phyloP scores from a whole-genome alignment of 2,113 vertebrate species.

The Egretta garzetta region DNA sequence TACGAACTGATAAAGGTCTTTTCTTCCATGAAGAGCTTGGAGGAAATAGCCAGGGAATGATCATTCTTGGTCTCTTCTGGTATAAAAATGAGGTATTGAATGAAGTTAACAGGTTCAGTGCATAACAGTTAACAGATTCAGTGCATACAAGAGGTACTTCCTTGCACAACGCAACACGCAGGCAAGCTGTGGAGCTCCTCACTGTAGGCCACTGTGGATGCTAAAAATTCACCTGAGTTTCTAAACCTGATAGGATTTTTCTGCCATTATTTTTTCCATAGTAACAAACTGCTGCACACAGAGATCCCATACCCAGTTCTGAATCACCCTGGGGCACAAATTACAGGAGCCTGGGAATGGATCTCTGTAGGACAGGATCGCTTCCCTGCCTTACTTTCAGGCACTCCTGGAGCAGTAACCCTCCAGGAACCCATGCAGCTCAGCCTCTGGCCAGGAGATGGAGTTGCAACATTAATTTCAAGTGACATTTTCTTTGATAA shows the following conservation, averaged over 20 bases:
- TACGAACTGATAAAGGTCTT: background rate
- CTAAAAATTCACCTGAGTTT: background rate
- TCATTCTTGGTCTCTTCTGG: background rate
- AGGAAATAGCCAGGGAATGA: background rate
- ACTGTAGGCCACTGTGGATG: background rate
- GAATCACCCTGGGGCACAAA: background rate
- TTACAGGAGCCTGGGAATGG: background rate
- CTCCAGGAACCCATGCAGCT: background rate
- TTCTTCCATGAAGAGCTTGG: background rate
- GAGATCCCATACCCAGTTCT: background rate
- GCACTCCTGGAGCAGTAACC: background rate
- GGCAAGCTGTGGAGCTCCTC: background rate
- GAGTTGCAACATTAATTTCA: background rate
- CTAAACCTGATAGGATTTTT: background rate
- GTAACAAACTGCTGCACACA: background rate
- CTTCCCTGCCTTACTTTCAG: background rate
- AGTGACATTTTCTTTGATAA: background rate
- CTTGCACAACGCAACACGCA: background rate
- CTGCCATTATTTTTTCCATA: background rate
- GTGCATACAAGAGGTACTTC: background rate
- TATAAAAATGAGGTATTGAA: background rate
- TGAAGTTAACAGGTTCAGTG: background rate
- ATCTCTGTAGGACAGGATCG: background rate
- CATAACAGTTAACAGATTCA: no score
- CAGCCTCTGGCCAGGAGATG: slow-evolving; percentile 22